These are phyloP conservation scores for Panagrolaimus sp. DNA, from an alignment of 1,140 invertebrate genomes.

Conservation along the genomic window DNA sequence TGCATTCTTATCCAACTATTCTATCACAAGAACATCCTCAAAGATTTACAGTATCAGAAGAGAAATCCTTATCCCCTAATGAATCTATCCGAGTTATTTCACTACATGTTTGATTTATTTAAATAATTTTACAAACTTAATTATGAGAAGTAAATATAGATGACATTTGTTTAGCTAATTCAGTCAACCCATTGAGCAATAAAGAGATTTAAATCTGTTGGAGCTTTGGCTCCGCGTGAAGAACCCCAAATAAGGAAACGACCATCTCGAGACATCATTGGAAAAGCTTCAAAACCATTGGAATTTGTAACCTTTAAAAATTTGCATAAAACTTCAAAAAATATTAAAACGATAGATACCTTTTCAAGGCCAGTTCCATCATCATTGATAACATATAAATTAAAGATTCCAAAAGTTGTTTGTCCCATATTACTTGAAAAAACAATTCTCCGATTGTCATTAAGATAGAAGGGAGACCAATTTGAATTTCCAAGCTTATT, in stretches of 20 bases:
- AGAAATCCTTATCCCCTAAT: too few species aligned
- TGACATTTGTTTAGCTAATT: slow-evolving; percentile 17
- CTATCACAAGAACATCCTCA: too few species aligned
- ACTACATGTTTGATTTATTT: too few species aligned
- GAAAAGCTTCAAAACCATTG: slow-evolving; percentile 33
- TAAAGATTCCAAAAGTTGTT: slow-evolving; percentile 35
- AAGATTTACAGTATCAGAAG: too few species aligned
- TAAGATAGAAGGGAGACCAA: slow-evolving; percentile 38
- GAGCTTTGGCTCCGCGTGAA: slow-evolving; percentile 21
- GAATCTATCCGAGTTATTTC: too few species aligned
- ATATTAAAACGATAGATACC: slow-evolving; percentile 14
- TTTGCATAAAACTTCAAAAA: too few species aligned
- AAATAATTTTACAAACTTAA: too few species aligned
- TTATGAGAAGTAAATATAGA: background rate
- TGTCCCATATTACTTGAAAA: slow-evolving; percentile 38
- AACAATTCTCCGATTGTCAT: slow-evolving; percentile 28
- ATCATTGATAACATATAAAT: slow-evolving; percentile 28
- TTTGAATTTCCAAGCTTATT: slow-evolving; percentile 33
- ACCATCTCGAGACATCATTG: slow-evolving; percentile 27
- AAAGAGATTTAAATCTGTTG: slow-evolving; percentile 33
- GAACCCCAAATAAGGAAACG: slow-evolving; percentile 31
- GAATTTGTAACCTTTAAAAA: slow-evolving; percentile 34
- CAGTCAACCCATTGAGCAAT: slow-evolving; percentile 38
- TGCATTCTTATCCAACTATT: too few species aligned
- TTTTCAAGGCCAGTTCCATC: slow-evolving; percentile 31